A percentile compares a stretch with the other conserved stretches of the same genome.
Conservation (phyloP, 2,113 vertebrate genomes). For the Bambusicola thoracicus region DNA sequence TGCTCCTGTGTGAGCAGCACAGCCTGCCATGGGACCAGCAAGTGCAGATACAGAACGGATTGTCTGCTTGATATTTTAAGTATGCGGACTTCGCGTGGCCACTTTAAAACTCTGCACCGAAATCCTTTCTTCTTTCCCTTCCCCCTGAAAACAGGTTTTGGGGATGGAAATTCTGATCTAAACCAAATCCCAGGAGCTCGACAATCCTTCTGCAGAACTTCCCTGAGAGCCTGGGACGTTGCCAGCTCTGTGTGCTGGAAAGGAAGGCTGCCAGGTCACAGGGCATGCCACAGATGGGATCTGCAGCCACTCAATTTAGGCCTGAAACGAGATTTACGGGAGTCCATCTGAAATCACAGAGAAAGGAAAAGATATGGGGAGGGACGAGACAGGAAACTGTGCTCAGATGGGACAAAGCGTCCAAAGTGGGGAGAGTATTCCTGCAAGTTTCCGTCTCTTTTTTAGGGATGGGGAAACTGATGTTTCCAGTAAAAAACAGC, state of each 20-base stretch:
- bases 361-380: background rate
- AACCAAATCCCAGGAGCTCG: conserved; percentile 50
- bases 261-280: conserved; percentile 63
- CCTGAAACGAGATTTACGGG: conserved; percentile 52
- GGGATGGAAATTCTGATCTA: conserved; percentile 58
- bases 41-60: conserved; percentile 6
- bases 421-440: background rate
- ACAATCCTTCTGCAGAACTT: conserved; percentile 60
- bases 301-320: conserved; percentile 52
- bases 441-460: background rate
- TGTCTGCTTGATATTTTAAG: background rate
- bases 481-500: background rate
- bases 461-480: background rate
- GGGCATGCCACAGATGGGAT: conserved; percentile 67
- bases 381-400: background rate
- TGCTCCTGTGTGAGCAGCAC: background rate
- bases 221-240: conserved; percentile 15
- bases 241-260: conserved; percentile 46
- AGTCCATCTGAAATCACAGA: conserved; percentile 29
- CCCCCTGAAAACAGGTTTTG: background rate
- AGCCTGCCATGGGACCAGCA: conserved; percentile 19
- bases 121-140: conserved; percentile 17
- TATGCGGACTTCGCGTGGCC: background rate
- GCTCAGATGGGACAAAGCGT: conserved; percentile 18
- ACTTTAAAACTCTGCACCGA: conserved; percentile 10